These are phyloP conservation scores for Noctua janthe DNA, from an alignment of 2,888 invertebrate species.

Conservation along the genomic window DNA sequence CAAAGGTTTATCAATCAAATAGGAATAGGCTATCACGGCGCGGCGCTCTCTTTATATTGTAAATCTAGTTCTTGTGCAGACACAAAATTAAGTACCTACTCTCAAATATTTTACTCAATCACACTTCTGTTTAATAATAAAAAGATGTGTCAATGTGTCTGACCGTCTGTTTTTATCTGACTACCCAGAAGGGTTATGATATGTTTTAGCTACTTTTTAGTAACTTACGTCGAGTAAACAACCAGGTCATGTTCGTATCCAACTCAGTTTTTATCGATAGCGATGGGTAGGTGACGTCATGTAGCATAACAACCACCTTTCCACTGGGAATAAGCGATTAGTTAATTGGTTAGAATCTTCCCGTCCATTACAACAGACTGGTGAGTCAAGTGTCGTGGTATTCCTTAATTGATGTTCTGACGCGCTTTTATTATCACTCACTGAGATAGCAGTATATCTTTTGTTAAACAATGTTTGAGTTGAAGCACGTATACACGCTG, in stretches of 20 bases:
- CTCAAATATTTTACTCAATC: neutral
- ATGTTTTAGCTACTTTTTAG: neutral
- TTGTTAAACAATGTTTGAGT: constrained; percentile 36
- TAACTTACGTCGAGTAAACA: neutral
- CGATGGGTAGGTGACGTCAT: constrained; percentile 72
- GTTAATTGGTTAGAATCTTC: constrained; percentile 84
- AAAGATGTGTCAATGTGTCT: neutral
- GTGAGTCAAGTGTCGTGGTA: constrained; percentile 83
- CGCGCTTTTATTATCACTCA: constrained; percentile 78
- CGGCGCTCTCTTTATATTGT: neutral
- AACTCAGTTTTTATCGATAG: constrained; percentile 40
- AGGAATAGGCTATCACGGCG: neutral
- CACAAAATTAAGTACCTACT: neutral
- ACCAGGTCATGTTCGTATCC: constrained; percentile 9
- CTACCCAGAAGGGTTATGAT: neutral
- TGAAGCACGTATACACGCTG: constrained; percentile 2
- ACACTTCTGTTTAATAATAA: neutral
- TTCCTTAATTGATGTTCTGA: constrained; percentile 83
- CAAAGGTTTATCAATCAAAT: neutral
- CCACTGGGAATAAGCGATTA: constrained; percentile 72
- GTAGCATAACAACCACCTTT: constrained; percentile 66
- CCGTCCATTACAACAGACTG: constrained; percentile 78
- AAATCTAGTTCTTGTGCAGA: neutral
- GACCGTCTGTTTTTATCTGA: neutral
- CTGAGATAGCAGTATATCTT: constrained; percentile 59